Conservation (phyloP, 2,888 invertebrate species). For the Polyploca ridens region DNA sequence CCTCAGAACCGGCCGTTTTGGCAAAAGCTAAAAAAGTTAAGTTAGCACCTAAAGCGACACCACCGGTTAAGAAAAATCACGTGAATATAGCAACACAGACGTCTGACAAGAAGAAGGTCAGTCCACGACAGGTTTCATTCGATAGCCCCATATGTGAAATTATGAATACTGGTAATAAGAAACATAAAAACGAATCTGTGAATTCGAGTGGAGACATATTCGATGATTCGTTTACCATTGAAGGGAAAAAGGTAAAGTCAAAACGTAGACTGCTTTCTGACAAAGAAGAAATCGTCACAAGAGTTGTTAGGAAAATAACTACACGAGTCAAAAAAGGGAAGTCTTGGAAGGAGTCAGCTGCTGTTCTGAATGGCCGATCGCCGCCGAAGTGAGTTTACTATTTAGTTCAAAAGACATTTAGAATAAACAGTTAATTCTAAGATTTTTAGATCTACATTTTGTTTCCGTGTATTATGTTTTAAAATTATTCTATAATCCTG, state of each 20-base stretch:
- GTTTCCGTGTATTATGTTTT: background rate
- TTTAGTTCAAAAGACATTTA: background rate
- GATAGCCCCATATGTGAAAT: slow-evolving; percentile 70
- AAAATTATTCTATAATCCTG: background rate
- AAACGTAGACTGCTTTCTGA: slow-evolving; percentile 63
- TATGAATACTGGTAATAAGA: slow-evolving; percentile 51
- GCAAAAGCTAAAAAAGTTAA: slow-evolving; percentile 66
- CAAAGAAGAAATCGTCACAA: slow-evolving; percentile 64
- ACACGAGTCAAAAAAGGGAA: slow-evolving; percentile 56
- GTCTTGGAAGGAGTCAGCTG: slow-evolving; percentile 68
- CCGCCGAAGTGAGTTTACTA: slow-evolving; percentile 42
- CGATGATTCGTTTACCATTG: slow-evolving; percentile 71
- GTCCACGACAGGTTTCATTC: slow-evolving; percentile 67
- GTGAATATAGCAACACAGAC: slow-evolving; percentile 74
- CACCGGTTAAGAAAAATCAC: slow-evolving; percentile 70
- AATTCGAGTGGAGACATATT: slow-evolving; percentile 76
- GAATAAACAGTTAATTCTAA: background rate
- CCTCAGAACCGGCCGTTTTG: slow-evolving; percentile 58
- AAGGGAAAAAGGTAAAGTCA: slow-evolving; percentile 65
- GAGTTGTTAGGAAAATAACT: slow-evolving; percentile 68
- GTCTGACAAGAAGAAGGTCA: slow-evolving; percentile 59
- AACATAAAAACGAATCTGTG: slow-evolving; percentile 37
- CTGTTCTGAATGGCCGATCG: slow-evolving; percentile 69
- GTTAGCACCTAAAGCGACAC: slow-evolving; percentile 65
- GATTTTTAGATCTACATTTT: background rate